phyloP scores from a whole-genome alignment of 2,888 invertebrate genomes.

The Stictocephala bisonia region DNA sequence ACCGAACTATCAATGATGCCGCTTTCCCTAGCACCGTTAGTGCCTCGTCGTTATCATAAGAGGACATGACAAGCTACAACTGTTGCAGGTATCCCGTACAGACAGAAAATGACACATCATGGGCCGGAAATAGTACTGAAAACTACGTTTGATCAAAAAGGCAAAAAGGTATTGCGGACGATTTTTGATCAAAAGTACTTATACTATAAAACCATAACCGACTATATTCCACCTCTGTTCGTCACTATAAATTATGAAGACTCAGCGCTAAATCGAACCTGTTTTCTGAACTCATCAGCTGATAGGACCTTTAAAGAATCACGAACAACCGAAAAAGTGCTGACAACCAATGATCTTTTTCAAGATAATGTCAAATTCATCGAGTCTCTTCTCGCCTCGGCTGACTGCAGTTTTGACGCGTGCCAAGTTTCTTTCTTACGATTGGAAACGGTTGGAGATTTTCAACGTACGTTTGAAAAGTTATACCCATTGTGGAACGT shows the following conservation, averaged over 20 bases:
- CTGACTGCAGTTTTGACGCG: not conserved
- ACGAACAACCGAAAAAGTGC: not conserved
- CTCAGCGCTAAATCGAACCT: not conserved
- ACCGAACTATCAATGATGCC: too few relatives aligned
- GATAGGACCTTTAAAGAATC: not conserved
- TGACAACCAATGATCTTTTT: not conserved
- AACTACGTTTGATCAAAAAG: not conserved
- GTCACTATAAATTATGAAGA: not conserved
- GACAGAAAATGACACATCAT: not conserved
- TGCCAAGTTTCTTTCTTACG: not conserved
- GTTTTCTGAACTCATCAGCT: not conserved
- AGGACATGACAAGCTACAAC: too few relatives aligned
- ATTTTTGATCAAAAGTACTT: not conserved
- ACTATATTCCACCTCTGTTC: not conserved
- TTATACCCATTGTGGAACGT: not conserved
- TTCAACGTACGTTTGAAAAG: not conserved
- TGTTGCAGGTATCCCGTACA: too few relatives aligned
- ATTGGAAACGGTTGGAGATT: too few relatives aligned
- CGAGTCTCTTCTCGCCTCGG: not conserved
- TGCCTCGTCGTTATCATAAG: too few relatives aligned
- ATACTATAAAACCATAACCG: not conserved
- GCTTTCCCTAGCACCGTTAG: too few relatives aligned
- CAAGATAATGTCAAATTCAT: not conserved
- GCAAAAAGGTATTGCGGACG: not conserved
- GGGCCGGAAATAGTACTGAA: not conserved